Conservation (phyloP, 2,888 invertebrate genomes). For the Cheilosia impressa region DNA sequence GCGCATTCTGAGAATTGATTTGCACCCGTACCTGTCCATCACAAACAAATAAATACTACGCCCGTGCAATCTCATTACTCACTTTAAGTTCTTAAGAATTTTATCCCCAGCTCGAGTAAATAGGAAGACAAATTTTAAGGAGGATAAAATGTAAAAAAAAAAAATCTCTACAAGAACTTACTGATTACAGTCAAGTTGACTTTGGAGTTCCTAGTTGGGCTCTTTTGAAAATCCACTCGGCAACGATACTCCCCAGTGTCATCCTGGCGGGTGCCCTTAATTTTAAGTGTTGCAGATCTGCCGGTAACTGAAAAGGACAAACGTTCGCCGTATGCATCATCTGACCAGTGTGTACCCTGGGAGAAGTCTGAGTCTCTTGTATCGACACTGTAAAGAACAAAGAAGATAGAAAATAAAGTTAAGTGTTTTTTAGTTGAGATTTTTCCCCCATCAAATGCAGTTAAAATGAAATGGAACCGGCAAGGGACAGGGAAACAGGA, state of each 20-base stretch:
- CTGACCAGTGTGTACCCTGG: conserved; percentile 85
- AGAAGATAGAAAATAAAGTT: conserved; percentile 23
- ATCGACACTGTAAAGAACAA: conserved; percentile 83
- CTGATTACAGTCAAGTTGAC: conserved; percentile 95
- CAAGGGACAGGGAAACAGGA: conserved; percentile 16
- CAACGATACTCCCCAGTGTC: conserved; percentile 94
- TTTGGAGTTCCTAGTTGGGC: conserved; percentile 93
- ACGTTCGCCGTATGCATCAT: conserved; percentile 86
- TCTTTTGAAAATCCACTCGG: conserved; percentile 94
- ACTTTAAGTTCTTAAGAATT: background rate
- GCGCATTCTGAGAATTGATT: too few relatives aligned
- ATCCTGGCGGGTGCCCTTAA: conserved; percentile 89
- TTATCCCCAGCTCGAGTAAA: background rate
- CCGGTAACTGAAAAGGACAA: conserved; percentile 91
- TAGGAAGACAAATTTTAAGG: conserved; percentile 7
- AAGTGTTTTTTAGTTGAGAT: conserved; percentile 43
- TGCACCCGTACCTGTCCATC: background rate
- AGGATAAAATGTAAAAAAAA: background rate
- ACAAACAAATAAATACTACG: background rate
- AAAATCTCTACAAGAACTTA: conserved; percentile 85
- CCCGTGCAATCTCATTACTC: background rate
- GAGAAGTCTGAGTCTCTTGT: conserved; percentile 84
- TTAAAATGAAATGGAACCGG: conserved; percentile 42
- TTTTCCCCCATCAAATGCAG: conserved; percentile 42
- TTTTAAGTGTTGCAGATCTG: conserved; percentile 89